Base-by-base conservation (phyloP, 2,797 vertebrate species). In the Melanotaenia nigrans region DNA sequence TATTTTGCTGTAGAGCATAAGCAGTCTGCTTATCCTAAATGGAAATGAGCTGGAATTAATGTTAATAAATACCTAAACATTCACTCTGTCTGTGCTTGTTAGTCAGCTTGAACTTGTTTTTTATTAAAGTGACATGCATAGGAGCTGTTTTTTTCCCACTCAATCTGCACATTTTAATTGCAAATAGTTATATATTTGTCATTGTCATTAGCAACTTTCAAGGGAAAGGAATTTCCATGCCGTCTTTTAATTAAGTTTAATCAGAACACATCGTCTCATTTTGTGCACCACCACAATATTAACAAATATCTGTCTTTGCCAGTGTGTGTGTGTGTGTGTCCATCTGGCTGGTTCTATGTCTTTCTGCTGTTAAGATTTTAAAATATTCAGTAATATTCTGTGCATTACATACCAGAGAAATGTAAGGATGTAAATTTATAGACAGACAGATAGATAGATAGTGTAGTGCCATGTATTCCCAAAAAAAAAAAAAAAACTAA, bases 141-240 rank as follows among this genome's bases (percentile, higher is more conserved):
- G 20, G 32, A 58, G 10, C 7, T 33, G 9, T 18, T 38, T 33
- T 70, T 78, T 63, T 60, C 56, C 66, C 63, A 65, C 68, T 59
- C 33, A 71, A 61, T 81, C 83, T 82, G 54, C 71, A 79, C 72
- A 78, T 81, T 85, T 86, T 86, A 82, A 82, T 84, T 87, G 62
- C 79, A 83, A 78, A 82, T 85, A 28, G 85, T 85, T 83, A 69
- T 75, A 63, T 74, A 33, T 14, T 65, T 66, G 42, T 77, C 28
- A 51, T 77, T 55, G 83, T 83, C 45, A 73, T 79, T 70, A 75
- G 55, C 57, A 72, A 68, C 62, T 78, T 79, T 51, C 55, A 70
- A 36, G 16, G 49, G 35, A 61, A 74, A 73, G 13, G 14, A 28
- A 65, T 59, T 57, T 53, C 22, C 68, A 62, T 51, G 20, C 45